A percentile compares a stretch with the other conserved stretches of the same genome.
Evolutionary conservation across 2,113 vertebrate species (phyloP).

Genomic region (cat (Felis catus)): F.catus_Fca126_mat1.0 CM031422.1:10534501-10535000

Average conservation of each 20-base stretch:
- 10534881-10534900: not conserved
- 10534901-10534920: not conserved
- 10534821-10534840: not conserved
- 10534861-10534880: not conserved
- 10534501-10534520: not conserved
- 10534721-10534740: not conserved
- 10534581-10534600: not conserved
- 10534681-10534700: too few relatives aligned
- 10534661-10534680: too few relatives aligned
- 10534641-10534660: not conserved
- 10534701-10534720: not conserved
- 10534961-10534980: not conserved
- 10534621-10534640: not conserved
- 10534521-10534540: not conserved
- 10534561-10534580: not conserved
- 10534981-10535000: not conserved
- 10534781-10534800: not conserved
- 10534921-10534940: not conserved
- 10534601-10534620: not conserved
- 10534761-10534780: not conserved
- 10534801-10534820: rapidly evolving
- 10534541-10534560: not conserved
- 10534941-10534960: not conserved
- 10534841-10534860: not conserved
- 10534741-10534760: not conserved